A percentile compares a stretch with the other conserved stretches of the same genome.
Conservation (phyloP, 2,888 invertebrate species). For the Tenthredo scrophulariae region DNA sequence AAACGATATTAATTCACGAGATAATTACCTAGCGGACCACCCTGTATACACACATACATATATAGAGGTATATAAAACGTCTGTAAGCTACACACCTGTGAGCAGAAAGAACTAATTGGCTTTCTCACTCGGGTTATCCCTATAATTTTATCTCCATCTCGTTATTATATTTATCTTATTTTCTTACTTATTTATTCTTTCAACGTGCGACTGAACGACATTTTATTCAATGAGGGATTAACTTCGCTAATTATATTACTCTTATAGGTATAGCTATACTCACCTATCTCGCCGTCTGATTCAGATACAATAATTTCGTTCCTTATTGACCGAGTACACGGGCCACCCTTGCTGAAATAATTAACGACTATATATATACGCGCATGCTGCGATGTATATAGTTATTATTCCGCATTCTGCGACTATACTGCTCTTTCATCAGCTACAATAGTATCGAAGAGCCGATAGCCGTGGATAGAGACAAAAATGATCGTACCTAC, state of each 20-base stretch:
- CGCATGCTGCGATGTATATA: too few relatives aligned
- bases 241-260: neutral
- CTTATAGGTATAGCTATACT: neutral
- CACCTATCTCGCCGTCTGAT: neutral
- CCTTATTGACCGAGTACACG: neutral
- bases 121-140: neutral
- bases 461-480: too few relatives aligned
- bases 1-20: neutral
- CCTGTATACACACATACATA: neutral
- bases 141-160: neutral
- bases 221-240: neutral
- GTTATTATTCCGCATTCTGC: too few relatives aligned
- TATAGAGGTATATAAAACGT: neutral
- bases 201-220: neutral
- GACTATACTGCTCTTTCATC: too few relatives aligned
- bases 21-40: neutral
- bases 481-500: too few relatives aligned
- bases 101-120: conserved; percentile 23
- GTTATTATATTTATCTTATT: conserved; percentile 22
- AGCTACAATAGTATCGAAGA: too few relatives aligned
- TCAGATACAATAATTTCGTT: neutral
- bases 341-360: neutral
- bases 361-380: neutral
- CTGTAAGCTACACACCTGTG: conserved; percentile 3
- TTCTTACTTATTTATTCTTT: neutral